These are phyloP conservation scores for Cecropterus lyciades DNA, from an alignment of 1,140 invertebrate genomes.

Conservation along the genomic window DNA sequence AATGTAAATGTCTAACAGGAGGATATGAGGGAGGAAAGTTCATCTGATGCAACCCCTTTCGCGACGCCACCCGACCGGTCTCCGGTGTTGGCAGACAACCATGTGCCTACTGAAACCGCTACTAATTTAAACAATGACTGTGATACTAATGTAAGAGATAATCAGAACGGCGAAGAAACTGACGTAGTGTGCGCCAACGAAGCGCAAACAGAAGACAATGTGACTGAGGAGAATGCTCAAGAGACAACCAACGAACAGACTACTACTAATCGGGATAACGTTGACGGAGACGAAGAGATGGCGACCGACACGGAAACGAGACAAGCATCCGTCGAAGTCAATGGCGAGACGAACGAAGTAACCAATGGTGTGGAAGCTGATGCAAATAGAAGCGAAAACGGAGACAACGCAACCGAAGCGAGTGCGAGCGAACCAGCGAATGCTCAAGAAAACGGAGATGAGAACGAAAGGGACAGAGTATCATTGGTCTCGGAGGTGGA, in stretches of 20 bases:
- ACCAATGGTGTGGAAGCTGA: slow-evolving; percentile 38
- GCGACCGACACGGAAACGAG: neutral
- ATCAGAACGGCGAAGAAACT: slow-evolving; percentile 56
- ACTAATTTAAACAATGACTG: slow-evolving; percentile 76
- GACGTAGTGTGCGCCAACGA: slow-evolving; percentile 74
- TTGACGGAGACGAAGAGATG: slow-evolving; percentile 26
- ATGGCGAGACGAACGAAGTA: neutral
- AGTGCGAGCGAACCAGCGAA: slow-evolving; percentile 21
- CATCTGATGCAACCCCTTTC: slow-evolving; percentile 63
- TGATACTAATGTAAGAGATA: slow-evolving; percentile 78
- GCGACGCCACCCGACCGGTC: slow-evolving; percentile 64
- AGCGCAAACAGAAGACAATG: slow-evolving; percentile 25
- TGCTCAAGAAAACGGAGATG: slow-evolving; percentile 8
- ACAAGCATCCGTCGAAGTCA: slow-evolving; percentile 33
- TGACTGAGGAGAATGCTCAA: slow-evolving; percentile 44
- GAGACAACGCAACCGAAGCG: slow-evolving; percentile 37
- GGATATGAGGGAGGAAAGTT: slow-evolving; percentile 67
- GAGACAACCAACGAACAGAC: slow-evolving; percentile 38
- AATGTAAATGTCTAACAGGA: slow-evolving; percentile 71
- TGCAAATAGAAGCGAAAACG: slow-evolving; percentile 39
- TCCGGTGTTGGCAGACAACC: slow-evolving; percentile 47
- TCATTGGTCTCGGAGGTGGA: neutral
- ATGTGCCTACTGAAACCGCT: slow-evolving; percentile 41
- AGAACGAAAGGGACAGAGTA: slow-evolving; percentile 41
- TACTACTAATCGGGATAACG: slow-evolving; percentile 64